Evolutionary conservation across 2,113 vertebrate genomes (phyloP).

Genomic region (Chloropsis cyanopogon): DNA sequence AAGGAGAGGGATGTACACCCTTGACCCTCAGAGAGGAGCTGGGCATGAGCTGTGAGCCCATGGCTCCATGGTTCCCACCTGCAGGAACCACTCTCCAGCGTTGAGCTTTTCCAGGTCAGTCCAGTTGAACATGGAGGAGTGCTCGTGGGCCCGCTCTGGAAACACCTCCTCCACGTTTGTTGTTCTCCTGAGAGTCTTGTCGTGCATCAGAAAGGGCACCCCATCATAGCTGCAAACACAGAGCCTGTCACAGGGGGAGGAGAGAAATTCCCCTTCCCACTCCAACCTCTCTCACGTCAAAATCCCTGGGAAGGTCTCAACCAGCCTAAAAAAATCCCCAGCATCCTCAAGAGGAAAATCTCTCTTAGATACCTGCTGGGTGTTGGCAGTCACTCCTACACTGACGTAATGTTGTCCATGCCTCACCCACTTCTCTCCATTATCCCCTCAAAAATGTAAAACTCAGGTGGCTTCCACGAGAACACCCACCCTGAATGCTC

Average conservation of each 20-base stretch:
- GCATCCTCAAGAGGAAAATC: neutral
- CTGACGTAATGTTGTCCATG: neutral
- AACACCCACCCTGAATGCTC: neutral
- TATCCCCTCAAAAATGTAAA: neutral
- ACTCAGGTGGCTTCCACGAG: rapidly evolving
- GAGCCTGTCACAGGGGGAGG: neutral
- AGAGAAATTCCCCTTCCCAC: neutral
- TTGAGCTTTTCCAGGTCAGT: constrained; percentile 88
- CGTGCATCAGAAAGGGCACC: constrained; percentile 91
- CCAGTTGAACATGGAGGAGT: constrained; percentile 92
- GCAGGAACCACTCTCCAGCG: constrained; percentile 91
- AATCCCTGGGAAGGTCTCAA: neutral
- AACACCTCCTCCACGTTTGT: constrained; percentile 84
- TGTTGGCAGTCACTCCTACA: neutral
- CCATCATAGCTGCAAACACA: constrained; percentile 82
- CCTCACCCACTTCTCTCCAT: neutral
- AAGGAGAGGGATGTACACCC: neutral
- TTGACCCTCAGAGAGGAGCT: neutral
- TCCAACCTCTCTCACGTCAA: neutral
- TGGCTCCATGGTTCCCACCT: constrained; percentile 59
- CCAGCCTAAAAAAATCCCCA: neutral
- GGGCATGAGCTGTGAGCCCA: neutral
- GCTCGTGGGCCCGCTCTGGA: constrained; percentile 75
- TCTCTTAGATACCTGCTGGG: neutral
- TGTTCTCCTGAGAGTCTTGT: constrained; percentile 85